Conservation (phyloP, 2,888 invertebrate genomes). For the Nomada ferruginata region DNA sequence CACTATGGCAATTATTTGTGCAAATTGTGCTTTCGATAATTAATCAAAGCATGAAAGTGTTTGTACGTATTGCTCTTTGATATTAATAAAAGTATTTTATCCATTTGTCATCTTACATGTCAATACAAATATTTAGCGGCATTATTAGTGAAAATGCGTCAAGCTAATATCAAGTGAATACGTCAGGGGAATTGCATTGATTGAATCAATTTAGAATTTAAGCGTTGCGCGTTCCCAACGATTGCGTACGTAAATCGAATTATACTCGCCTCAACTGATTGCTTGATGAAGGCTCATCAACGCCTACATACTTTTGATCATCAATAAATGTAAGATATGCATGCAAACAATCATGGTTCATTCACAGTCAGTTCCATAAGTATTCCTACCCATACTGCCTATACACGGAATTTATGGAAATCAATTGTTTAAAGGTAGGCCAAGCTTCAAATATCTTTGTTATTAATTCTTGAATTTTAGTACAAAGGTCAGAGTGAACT, state of each 20-base stretch:
- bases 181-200: background rate
- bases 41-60: background rate
- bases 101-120: too few relatives aligned
- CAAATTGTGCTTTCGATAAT: background rate
- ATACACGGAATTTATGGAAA: background rate
- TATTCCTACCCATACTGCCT: background rate
- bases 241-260: slow-evolving; percentile 2
- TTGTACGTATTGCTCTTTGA: background rate
- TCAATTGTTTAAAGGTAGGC: too few relatives aligned
- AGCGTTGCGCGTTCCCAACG: background rate
- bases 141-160: too few relatives aligned
- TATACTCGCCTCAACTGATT: slow-evolving; percentile 3
- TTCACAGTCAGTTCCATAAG: too few relatives aligned
- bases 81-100: too few relatives aligned
- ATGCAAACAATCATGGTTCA: background rate
- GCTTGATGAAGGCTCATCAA: background rate
- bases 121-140: too few relatives aligned
- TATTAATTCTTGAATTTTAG: too few relatives aligned
- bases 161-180: too few relatives aligned
- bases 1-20: background rate
- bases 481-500: too few relatives aligned
- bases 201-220: background rate
- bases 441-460: too few relatives aligned
- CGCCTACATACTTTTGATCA: background rate
- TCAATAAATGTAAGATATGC: background rate